Evolutionary conservation across 2,113 vertebrate genomes (phyloP).

Genomic region (Daboia siamensis): DNA sequence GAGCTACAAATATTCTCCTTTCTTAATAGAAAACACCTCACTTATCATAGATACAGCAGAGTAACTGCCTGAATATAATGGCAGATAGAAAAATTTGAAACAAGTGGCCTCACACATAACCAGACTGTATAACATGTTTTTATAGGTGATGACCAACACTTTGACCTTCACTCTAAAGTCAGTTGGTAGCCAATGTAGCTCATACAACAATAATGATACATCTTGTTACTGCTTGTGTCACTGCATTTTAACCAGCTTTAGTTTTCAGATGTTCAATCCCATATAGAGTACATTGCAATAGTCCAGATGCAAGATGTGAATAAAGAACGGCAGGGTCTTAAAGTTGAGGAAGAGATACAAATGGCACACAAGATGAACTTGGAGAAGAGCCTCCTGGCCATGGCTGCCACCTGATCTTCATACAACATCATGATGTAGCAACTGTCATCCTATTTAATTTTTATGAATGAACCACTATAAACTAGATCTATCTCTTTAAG

Average conservation of each 20-base stretch:
- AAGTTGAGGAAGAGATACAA: too few relatives aligned
- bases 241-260: neutral
- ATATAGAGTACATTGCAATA: neutral
- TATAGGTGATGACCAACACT: neutral
- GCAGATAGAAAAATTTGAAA: neutral
- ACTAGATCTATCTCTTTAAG: too few relatives aligned
- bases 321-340: too few relatives aligned
- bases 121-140: neutral
- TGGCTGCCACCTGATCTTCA: too few relatives aligned
- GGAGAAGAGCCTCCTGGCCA: too few relatives aligned
- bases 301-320: neutral
- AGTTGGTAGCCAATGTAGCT: neutral
- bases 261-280: neutral
- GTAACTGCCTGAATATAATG: constrained; percentile 56
- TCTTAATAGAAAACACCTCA: constrained; percentile 67
- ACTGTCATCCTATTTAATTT: too few relatives aligned
- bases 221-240: neutral
- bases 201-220: neutral
- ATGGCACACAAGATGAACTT: too few relatives aligned
- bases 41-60: constrained; percentile 92
- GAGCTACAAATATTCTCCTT: neutral
- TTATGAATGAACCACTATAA: too few relatives aligned
- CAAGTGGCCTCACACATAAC: neutral
- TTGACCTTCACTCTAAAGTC: neutral
- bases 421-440: too few relatives aligned